Percentiles rank a stretch among this genome's conserved stretches.
phyloP scores from a whole-genome alignment of 2,888 invertebrate species.

The Chirona hameri region DNA sequence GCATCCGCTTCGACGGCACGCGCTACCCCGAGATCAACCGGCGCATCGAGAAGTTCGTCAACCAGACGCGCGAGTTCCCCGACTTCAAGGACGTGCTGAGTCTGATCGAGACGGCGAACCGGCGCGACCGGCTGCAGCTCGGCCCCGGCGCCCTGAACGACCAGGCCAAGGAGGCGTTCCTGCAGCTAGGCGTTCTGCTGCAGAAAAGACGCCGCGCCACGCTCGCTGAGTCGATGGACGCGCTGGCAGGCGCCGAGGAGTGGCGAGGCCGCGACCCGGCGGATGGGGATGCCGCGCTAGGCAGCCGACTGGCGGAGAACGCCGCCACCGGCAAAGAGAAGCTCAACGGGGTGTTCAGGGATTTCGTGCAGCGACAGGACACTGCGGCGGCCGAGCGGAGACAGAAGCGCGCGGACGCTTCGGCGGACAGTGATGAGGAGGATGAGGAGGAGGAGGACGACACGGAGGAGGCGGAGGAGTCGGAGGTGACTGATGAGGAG shows the following conservation, averaged over 20 bases:
- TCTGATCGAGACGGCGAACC: slow-evolving; percentile 46
- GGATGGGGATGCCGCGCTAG: slow-evolving; percentile 53
- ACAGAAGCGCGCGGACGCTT: not conserved
- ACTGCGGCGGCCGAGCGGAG: slow-evolving; percentile 13
- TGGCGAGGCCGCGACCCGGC: slow-evolving; percentile 56
- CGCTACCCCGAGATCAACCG: slow-evolving; percentile 53
- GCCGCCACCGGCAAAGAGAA: slow-evolving; percentile 46
- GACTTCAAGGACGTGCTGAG: slow-evolving; percentile 49
- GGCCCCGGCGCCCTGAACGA: slow-evolving; percentile 38
- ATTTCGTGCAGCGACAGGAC: slow-evolving; percentile 35
- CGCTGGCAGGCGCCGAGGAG: slow-evolving; percentile 51
- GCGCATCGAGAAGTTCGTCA: slow-evolving; percentile 48
- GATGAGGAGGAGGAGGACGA: slow-evolving; percentile 22
- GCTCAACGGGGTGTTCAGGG: slow-evolving; percentile 41
- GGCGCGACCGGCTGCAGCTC: slow-evolving; percentile 43
- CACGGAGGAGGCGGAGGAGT: slow-evolving; percentile 33
- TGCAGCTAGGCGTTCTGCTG: slow-evolving; percentile 61
- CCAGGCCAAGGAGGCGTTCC: slow-evolving; percentile 60
- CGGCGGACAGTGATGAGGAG: not conserved
- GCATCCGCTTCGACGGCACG: slow-evolving; percentile 49
- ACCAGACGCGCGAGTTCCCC: slow-evolving; percentile 49
- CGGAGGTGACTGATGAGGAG: slow-evolving; percentile 27
- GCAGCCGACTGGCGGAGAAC: slow-evolving; percentile 58
- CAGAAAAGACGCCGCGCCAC: slow-evolving; percentile 63
- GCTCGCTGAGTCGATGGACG: slow-evolving; percentile 50